Evolutionary conservation across 1,140 invertebrate genomes (phyloP).

Genomic region (Brachionus rotundiformis): DNA sequence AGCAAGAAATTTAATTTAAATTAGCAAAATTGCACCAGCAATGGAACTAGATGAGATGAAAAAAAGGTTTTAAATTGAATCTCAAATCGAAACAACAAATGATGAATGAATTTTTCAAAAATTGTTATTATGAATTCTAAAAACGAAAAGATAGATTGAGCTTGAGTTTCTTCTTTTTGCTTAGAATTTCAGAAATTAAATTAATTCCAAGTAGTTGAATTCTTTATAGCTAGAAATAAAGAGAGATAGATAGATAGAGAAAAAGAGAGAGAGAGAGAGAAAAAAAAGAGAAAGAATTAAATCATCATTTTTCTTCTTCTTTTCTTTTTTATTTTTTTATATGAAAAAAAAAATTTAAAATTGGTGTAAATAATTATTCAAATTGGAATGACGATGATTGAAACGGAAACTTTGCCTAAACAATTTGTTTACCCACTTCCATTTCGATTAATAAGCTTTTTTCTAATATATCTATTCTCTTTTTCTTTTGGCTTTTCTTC

Average conservation of each 20-base stretch:
- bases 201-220: slow-evolving; percentile 37
- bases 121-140: slow-evolving; percentile 41
- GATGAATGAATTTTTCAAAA: slow-evolving; percentile 28
- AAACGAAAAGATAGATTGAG: slow-evolving; percentile 33
- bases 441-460: slow-evolving; percentile 45
- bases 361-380: slow-evolving; percentile 41
- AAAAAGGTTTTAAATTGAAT: slow-evolving; percentile 26
- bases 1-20: slow-evolving; percentile 36
- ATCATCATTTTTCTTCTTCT: slow-evolving; percentile 29
- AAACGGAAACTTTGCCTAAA: slow-evolving; percentile 8
- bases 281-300: slow-evolving; percentile 37
- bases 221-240: slow-evolving; percentile 24
- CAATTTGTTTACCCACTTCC: slow-evolving; percentile 23
- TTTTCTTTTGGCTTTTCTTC: neutral
- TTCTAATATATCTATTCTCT: neutral
- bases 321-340: neutral
- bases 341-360: neutral
- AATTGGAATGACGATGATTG: slow-evolving; percentile 30
- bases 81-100: slow-evolving; percentile 50
- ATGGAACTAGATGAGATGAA: neutral
- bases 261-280: neutral
- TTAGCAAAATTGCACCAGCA: slow-evolving; percentile 48
- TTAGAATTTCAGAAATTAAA: slow-evolving; percentile 49
- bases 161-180: slow-evolving; percentile 3
- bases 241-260: neutral